phyloP scores from a whole-genome alignment of 2,888 invertebrate species.

The Chloromyia formosa region DNA sequence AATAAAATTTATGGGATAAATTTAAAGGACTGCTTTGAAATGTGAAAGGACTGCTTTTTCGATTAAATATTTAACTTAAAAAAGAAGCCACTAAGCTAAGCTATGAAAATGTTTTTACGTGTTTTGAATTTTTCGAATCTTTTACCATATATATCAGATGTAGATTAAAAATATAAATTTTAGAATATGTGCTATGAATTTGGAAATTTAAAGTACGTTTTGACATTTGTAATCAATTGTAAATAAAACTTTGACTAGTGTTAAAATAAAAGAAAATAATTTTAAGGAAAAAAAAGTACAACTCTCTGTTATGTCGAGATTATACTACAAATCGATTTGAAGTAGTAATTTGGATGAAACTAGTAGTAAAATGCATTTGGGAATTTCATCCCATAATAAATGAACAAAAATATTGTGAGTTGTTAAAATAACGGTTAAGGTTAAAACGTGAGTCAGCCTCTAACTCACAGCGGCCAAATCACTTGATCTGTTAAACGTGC shows the following conservation, averaged over 20 bases:
- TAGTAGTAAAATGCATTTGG: no score
- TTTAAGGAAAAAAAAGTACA: slow-evolving; percentile 3
- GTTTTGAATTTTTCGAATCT: slow-evolving; percentile 7
- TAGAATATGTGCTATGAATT: no score
- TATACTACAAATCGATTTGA: slow-evolving; percentile 8
- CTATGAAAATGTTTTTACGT: neutral
- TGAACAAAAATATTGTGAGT: no score
- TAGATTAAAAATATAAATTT: neutral
- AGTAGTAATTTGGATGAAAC: no score
- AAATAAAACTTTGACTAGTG: neutral
- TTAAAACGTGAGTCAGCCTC: no score
- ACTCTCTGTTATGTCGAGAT: slow-evolving; percentile 20
- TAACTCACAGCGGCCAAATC: no score
- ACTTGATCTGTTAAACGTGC: no score
- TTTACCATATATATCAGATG: neutral
- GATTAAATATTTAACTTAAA: slow-evolving; percentile 2
- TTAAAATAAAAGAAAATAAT: neutral
- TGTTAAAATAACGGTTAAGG: no score
- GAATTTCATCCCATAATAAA: no score
- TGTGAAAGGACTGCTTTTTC: slow-evolving; percentile 8
- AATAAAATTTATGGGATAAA: no score
- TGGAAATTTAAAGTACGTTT: neutral
- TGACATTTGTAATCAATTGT: neutral
- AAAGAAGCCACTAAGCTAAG: neutral
- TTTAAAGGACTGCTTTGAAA: neutral